These are phyloP conservation scores for Lasiurus cinereus DNA, from an alignment of 2,113 vertebrate species.

Conservation along the genomic window DNA sequence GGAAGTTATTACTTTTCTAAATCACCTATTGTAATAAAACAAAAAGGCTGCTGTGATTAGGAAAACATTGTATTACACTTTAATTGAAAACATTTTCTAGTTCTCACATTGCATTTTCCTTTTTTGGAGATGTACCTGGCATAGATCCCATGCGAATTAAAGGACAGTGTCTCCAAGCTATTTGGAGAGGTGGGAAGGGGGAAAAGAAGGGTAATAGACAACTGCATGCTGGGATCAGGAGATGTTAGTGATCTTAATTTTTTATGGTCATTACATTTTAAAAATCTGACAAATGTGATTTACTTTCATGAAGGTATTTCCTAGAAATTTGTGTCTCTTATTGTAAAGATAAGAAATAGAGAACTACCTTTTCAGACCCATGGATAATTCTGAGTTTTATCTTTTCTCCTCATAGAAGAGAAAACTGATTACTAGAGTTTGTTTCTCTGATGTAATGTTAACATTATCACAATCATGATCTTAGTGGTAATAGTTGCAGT, in stretches of 20 bases:
- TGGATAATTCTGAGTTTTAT: conserved; percentile 18
- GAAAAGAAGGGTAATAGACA: background rate
- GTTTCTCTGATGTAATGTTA: background rate
- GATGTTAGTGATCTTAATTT: conserved; percentile 37
- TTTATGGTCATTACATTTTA: background rate
- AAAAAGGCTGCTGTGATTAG: conserved; percentile 52
- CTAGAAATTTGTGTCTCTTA: background rate
- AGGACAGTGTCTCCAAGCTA: background rate
- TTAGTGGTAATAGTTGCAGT: background rate
- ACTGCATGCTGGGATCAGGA: background rate
- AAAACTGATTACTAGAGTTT: conserved; percentile 20
- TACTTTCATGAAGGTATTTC: conserved; percentile 1
- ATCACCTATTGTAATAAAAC: conserved; percentile 53
- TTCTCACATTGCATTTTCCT: conserved; percentile 11
- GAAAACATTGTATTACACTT: conserved; percentile 52
- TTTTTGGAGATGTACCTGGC: conserved; percentile 26
- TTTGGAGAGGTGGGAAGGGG: background rate
- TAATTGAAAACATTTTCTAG: conserved; percentile 56
- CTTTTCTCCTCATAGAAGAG: background rate
- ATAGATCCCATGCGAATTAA: background rate
- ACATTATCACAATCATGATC: background rate
- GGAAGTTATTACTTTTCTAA: conserved; percentile 62
- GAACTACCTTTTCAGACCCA: background rate
- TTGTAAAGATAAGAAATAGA: conserved; percentile 7
- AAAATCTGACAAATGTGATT: conserved; percentile 50